Conservation (phyloP, 1,140 invertebrate genomes). For the Neuroterus valhalla region DNA sequence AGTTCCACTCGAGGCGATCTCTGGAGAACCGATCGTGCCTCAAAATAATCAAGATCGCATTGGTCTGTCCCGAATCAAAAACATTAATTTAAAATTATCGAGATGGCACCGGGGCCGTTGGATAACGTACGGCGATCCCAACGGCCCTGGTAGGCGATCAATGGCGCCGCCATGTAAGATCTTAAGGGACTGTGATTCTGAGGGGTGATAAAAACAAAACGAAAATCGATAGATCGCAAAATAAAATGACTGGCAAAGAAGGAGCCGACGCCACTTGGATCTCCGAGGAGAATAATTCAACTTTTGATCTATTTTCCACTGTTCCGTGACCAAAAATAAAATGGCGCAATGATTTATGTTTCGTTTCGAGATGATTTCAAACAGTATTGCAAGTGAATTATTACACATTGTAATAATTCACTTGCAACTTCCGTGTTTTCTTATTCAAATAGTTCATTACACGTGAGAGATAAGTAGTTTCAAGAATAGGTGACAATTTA, state of each 20-base stretch:
- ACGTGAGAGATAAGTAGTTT: too few species aligned
- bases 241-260: constrained; percentile 35
- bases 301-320: constrained; percentile 59
- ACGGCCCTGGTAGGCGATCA: constrained; percentile 29
- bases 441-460: too few species aligned
- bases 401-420: too few species aligned
- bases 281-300: constrained; percentile 49
- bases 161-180: constrained; percentile 42
- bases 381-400: too few species aligned
- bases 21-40: constrained; percentile 10
- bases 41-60: constrained; percentile 29
- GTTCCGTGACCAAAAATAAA: constrained; percentile 52
- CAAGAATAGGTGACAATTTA: too few species aligned
- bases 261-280: constrained; percentile 39
- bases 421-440: too few species aligned
- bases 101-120: constrained; percentile 38
- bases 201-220: constrained; percentile 50
- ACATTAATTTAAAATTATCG: constrained; percentile 44
- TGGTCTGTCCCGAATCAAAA: constrained; percentile 30
- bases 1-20: neutral
- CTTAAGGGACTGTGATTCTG: constrained; percentile 54
- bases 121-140: constrained; percentile 32
- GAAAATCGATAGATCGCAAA: neutral
- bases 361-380: neutral
- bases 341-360: constrained; percentile 53